Percentiles rank a stretch among this genome's conserved stretches.
phyloP scores from a whole-genome alignment of 2,113 vertebrate species.

The Furnarius figulus region DNA sequence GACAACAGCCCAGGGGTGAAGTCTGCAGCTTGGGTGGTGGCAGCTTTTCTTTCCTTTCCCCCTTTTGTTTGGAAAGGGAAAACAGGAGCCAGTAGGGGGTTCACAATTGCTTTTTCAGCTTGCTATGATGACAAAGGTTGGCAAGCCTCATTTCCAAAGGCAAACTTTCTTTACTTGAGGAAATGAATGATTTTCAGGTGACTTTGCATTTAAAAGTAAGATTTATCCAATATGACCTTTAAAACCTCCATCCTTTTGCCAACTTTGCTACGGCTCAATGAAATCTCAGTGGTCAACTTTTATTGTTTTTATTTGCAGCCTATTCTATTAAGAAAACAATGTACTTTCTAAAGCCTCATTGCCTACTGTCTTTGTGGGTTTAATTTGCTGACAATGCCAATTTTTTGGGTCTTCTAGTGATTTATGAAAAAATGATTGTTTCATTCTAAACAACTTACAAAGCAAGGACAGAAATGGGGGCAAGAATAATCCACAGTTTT shows the following conservation, averaged over 20 bases:
- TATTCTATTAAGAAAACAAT: not conserved
- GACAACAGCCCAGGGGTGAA: not conserved
- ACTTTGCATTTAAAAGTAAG: not conserved
- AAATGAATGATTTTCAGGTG: not conserved
- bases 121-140: not conserved
- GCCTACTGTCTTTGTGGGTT: not conserved
- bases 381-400: not conserved
- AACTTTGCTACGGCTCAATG: not conserved
- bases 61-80: not conserved
- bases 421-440: not conserved
- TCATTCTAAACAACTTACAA: not conserved
- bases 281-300: not conserved
- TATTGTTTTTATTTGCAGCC: not conserved
- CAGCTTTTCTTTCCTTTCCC: not conserved
- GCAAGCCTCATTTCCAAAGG: slow-evolving; percentile 11
- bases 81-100: not conserved
- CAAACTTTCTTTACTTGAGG: not conserved
- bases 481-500: not conserved
- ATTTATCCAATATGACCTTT: not conserved
- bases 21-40: not conserved
- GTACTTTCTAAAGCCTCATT: not conserved
- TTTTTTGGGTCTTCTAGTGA: not conserved
- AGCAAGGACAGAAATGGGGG: not conserved
- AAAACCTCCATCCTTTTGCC: not conserved
- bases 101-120: slow-evolving; percentile 9